phyloP scores from a whole-genome alignment of 2,888 invertebrate genomes.

The Dioctria rufipes region DNA sequence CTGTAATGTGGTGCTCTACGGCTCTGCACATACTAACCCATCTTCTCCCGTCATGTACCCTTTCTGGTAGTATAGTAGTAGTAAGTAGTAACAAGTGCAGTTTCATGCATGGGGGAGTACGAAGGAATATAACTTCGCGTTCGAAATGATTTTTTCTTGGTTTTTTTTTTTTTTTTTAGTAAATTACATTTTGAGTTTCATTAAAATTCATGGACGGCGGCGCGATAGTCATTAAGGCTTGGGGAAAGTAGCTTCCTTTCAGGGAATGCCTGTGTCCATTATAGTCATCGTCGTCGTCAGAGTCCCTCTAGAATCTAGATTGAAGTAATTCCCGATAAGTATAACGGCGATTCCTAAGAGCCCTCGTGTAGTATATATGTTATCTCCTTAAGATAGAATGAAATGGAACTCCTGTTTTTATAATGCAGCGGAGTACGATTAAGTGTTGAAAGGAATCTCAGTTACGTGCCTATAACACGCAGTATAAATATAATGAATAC shows the following conservation, averaged over 20 bases:
- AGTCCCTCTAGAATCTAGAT: background rate
- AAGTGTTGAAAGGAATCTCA: slow-evolving; percentile 41
- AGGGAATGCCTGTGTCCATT: background rate
- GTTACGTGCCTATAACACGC: slow-evolving; percentile 8
- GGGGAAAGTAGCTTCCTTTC: background rate
- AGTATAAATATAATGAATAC: slow-evolving; percentile 22
- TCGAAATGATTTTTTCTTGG: too few species aligned
- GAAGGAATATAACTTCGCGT: background rate
- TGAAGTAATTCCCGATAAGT: slow-evolving; percentile 2
- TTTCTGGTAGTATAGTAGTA: too few species aligned
- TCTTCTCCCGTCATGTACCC: too few species aligned
- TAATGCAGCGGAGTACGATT: background rate
- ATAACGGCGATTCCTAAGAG: background rate
- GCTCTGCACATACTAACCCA: too few species aligned
- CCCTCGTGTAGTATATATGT: background rate
- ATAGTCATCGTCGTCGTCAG: background rate
- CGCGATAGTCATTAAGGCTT: too few species aligned
- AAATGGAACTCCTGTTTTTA: too few species aligned
- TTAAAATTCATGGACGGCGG: slow-evolving; percentile 33
- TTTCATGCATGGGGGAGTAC: background rate
- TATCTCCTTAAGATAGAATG: too few species aligned
- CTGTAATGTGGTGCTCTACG: background rate
- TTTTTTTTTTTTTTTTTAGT: slow-evolving; percentile 3
- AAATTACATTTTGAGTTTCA: slow-evolving; percentile 35
- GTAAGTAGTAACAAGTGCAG: background rate